Base-by-base conservation (phyloP, 23 tunicate genomes). In the Trididemnum miniatum region DNA sequence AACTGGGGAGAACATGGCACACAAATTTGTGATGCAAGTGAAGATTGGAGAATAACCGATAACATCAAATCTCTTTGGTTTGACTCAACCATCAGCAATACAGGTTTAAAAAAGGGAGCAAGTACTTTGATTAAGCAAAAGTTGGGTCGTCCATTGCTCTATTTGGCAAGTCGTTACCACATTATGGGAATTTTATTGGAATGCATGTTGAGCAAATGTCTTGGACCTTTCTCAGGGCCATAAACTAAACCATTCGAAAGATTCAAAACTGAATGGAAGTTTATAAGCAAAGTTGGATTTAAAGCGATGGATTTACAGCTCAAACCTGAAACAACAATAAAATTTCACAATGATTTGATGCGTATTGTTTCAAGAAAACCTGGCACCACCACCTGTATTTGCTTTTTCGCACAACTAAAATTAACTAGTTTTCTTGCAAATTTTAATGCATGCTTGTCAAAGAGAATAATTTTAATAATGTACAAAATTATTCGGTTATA, bases 161-260 rank as follows among this genome's bases (percentile, higher is more conserved):
- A 69, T 69, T 69, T 69, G 37, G 76, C 38, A 30, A 29, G 76
- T n/a, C 76, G 76, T n/a, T 38, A 69, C 39, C 76, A 69, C 39
- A 32, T 69, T 5, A 32, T 69, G 76, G 76, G 32, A 69, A 31
- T 69, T 32, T n/a, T 69, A 7, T 9, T 34, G 32, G 39, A 49
- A 49, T 49, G 57, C 18, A 49, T 49, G 57, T 49, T 49, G 12
- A 49, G 57, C 57, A 49, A 49, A 49, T 49, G 57, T 18, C 18
- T 49, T 49, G 57, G 57, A 12, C 57, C 57, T 9, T 49, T 18
- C 18, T 49, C 57, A 49, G 57, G 57, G 57, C 76, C 76, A 7
- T 36, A 69, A 32, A n/a, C 32, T 9, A 5, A 7, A 23, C 38
- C 32, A 9, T 69, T 69, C 38, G 7, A 69, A 69, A 18, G 76